Base-by-base conservation (phyloP, 1,140 invertebrate species). In the Pemphigus obesinymphae region DNA sequence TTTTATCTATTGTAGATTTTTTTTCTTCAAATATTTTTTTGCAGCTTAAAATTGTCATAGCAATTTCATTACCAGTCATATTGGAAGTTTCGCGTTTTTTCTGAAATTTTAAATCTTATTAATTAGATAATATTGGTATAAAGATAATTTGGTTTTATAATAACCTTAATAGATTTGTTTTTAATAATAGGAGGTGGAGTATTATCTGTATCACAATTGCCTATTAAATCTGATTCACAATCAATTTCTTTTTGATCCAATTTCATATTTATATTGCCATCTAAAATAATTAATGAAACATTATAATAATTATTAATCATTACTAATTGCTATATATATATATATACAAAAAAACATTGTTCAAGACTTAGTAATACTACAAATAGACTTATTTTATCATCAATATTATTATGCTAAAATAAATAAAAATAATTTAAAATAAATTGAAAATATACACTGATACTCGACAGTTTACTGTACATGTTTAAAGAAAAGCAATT, bases 21-120 rank as follows among this genome's bases (percentile, higher is more conserved):
- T 55, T 78, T 23, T 58, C 73, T 78, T 55, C 73, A 5, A 78
- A 23, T 43, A 80, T 45, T 45, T 80, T 37, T 78, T 78, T 78
- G n/a, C 75, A 78, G 58, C 58, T 78, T 58, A 78, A 58, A 78
- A 78, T 78, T 26, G 75, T 78, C 75, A 78, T 80, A 5, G 76
- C 55, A 26, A 80, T 80, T 80, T 80, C 76, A 63, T 80, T 80
- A 80, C 55, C 40, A 10, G 34, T 80, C 76, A 80, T 80, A 23
- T 61, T 78, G 20, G 76, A 58, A 7, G 34, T 29, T 0, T 80
- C 40, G 26, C 37, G 53, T 31, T 80, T 80, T 20, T 45, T 80
- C 76, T 80, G 63, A 80, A 80, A 80, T n/a, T n/a, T n/a, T n/a
- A n/a, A n/a, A n/a, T n/a, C n/a, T n/a, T n/a, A n/a, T 23, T 26